phyloP scores from a whole-genome alignment of 2,113 vertebrate genomes.

The Naja naja region DNA sequence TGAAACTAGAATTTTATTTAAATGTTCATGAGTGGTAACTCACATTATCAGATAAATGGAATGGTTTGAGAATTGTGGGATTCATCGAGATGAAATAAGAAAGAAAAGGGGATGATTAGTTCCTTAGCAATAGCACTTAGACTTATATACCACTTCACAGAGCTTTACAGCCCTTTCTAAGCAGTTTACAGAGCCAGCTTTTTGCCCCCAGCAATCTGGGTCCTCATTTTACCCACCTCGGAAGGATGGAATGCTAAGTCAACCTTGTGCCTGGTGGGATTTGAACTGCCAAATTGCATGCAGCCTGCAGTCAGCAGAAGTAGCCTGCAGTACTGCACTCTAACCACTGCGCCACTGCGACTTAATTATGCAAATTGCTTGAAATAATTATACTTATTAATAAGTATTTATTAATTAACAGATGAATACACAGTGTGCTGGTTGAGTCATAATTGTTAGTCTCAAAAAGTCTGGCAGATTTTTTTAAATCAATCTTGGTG shows the following conservation, averaged over 20 bases:
- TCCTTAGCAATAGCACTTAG: background rate
- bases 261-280: too few relatives aligned
- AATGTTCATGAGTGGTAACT: background rate
- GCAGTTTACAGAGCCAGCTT: too few relatives aligned
- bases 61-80: background rate
- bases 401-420: background rate
- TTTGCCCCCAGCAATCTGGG: too few relatives aligned
- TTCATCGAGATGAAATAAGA: background rate
- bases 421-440: background rate
- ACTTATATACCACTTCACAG: too few relatives aligned
- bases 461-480: background rate
- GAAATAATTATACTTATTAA: too few relatives aligned
- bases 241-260: too few relatives aligned
- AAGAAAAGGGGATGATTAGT: background rate
- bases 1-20: background rate
- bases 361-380: background rate
- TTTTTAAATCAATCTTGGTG: background rate
- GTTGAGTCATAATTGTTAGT: background rate
- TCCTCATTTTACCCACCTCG: too few relatives aligned
- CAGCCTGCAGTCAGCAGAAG: too few relatives aligned
- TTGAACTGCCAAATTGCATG: too few relatives aligned
- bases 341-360: too few relatives aligned
- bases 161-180: too few relatives aligned
- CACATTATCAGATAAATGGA: background rate
- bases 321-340: too few relatives aligned